Conservation (phyloP, 1,140 invertebrate species). For the Stegodyphus mimosarum region DNA sequence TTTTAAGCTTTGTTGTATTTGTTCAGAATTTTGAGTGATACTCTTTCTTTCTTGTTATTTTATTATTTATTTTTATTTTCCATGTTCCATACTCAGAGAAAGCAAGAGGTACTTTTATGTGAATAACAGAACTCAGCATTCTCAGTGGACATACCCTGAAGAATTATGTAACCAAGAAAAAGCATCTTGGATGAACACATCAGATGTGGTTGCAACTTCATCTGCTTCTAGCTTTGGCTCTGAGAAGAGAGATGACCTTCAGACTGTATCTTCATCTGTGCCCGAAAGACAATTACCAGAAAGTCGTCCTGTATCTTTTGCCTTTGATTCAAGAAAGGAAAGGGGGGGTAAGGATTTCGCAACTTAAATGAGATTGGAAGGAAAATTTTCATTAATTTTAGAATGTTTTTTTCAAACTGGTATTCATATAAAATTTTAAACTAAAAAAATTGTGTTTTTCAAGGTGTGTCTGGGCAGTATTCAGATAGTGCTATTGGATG, state of each 20-base stretch:
- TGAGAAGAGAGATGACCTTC: background rate
- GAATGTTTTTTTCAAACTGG: too few relatives aligned
- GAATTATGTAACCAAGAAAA: slow-evolving; percentile 20
- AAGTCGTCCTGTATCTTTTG: background rate
- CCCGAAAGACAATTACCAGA: background rate
- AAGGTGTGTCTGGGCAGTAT: background rate
- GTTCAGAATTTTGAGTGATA: too few relatives aligned
- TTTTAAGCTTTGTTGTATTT: too few relatives aligned
- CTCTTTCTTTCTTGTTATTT: background rate
- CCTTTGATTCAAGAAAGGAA: background rate
- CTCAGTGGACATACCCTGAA: slow-evolving; percentile 77
- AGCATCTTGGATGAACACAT: background rate
- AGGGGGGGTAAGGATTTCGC: too few relatives aligned
- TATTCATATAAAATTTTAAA: too few relatives aligned
- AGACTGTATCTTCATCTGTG: slow-evolving; percentile 12
- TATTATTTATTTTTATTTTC: slow-evolving; percentile 62
- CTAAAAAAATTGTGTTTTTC: background rate
- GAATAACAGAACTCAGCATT: slow-evolving; percentile 72
- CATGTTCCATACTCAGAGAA: slow-evolving; percentile 71
- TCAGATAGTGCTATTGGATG: background rate
- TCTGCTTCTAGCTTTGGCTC: background rate
- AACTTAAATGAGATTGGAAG: too few relatives aligned
- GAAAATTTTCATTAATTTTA: too few relatives aligned
- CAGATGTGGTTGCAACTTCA: background rate
- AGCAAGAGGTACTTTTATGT: slow-evolving; percentile 79